Base-by-base conservation (phyloP, 2,797 vertebrate genomes). In the Alexandromys oeconomus region DNA sequence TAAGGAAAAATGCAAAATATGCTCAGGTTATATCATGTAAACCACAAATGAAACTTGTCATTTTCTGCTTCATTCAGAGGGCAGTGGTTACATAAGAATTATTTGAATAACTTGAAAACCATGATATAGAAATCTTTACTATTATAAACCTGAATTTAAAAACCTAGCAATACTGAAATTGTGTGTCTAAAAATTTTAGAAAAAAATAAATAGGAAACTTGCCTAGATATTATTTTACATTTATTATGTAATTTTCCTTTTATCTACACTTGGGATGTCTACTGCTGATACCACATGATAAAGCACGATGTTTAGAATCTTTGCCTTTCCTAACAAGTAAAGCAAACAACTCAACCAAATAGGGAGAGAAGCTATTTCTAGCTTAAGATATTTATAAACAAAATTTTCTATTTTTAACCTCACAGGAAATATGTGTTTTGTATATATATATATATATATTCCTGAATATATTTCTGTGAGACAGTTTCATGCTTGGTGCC, bases 41-140 rank as follows among this genome's bases (percentile, higher is more conserved):
- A 92, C 74, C 4, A 86, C 23, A 96, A 93, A 86, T 94, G 54
- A 78, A 97, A 91, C 31, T 25, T 69, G 92, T 96, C 81, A 91
- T 96, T 97, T 96, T 61, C 29, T 17, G 84, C 25, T 96, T 86
- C 96, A 95, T 87, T 92, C 93, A 69, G 57, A 92, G 59, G 40
- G 6, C 3, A 85, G 1, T 61, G 43, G 4, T 92, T 96, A 96
- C 94, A 91, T 10, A 82, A 67, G 92, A 97, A 97, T 95, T 97
- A 95, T 87, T 97, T 23, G 34, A 82, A 15, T 76, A 79, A 93
- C 43, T 80, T 29, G 51, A 87, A 94, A 97, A 21, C 6, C 21
- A 86, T 19, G 10, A 91, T 92, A 11, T 13, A 92, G 5, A 93
- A 7, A 14, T 91, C 14, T 81, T 86, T 57, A 11, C 97, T 95